A percentile compares a stretch with the other conserved stretches of the same genome.
Evolutionary conservation across 1,140 invertebrate species (phyloP).

Genomic region (Drosophila athabasca): DNA sequence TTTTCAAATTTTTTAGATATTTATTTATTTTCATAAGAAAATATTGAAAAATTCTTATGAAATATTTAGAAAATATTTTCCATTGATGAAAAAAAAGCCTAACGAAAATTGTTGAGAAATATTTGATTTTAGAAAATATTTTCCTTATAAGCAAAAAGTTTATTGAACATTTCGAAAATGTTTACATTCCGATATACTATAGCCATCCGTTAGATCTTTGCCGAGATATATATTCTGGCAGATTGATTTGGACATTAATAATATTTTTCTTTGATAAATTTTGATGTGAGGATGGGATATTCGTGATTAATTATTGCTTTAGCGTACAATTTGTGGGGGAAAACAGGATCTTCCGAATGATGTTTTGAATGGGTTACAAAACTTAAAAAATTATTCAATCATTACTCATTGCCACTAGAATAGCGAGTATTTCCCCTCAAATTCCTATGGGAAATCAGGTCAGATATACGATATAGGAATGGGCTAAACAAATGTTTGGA

Average conservation of each 20-base stretch:
- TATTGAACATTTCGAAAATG: constrained; percentile 17
- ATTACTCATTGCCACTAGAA: constrained; percentile 47
- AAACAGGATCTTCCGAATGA: neutral
- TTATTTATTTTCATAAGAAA: neutral
- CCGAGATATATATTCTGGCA: neutral
- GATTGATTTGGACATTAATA: constrained; percentile 25
- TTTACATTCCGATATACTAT: constrained; percentile 7
- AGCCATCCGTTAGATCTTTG: constrained; percentile 16
- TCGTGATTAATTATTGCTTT: constrained; percentile 23
- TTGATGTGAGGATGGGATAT: constrained; percentile 13
- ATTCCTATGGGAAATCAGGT: constrained; percentile 28
- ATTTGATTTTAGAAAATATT: neutral
- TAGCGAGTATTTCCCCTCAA: neutral
- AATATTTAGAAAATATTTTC: neutral
- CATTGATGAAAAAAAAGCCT: neutral
- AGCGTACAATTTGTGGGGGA: constrained; percentile 2
- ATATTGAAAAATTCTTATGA: constrained; percentile 6
- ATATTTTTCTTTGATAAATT: constrained; percentile 9
- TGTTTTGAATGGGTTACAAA: constrained; percentile 28
- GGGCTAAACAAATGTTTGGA: constrained; percentile 62
- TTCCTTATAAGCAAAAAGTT: neutral
- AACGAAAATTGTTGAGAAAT: neutral
- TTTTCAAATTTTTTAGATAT: neutral
- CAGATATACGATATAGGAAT: constrained; percentile 20
- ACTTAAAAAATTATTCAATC: constrained; percentile 17